A percentile compares a stretch with the other conserved stretches of the same genome.
Evolutionary conservation across 2,797 vertebrate genomes (phyloP).

Genomic region (Passerculus sandwichensis): DNA sequence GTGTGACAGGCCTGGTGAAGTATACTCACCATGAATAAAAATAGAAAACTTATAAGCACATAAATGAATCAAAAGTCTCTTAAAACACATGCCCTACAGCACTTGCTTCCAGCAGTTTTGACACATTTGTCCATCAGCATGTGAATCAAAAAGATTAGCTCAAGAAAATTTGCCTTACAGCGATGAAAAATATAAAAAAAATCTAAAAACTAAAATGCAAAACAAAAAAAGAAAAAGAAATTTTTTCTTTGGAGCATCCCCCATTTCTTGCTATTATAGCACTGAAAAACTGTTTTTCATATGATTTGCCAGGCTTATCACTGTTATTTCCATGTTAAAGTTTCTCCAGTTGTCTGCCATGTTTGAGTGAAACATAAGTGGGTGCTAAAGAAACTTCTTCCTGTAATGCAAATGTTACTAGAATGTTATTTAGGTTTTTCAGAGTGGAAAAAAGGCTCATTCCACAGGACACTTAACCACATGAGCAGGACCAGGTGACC

Average conservation of each 20-base stretch:
- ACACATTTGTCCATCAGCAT: constrained; percentile 29
- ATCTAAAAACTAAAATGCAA: neutral
- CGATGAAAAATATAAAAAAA: neutral
- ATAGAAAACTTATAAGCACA: neutral
- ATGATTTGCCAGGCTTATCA: neutral
- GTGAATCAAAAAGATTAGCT: constrained; percentile 21
- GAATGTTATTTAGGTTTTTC: constrained; percentile 19
- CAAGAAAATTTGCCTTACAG: constrained; percentile 23
- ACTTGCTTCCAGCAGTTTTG: constrained; percentile 18
- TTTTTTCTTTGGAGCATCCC: constrained; percentile 1
- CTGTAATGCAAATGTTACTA: neutral
- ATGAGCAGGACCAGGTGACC: neutral
- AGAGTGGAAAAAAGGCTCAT: neutral
- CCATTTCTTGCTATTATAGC: neutral
- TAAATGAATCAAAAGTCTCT: constrained; percentile 28
- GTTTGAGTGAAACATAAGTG: constrained; percentile 8
- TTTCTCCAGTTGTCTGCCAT: constrained; percentile 30
- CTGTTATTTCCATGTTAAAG: neutral
- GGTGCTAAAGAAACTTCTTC: constrained; percentile 2
- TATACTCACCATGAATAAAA: constrained; percentile 1
- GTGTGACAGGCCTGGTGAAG: neutral
- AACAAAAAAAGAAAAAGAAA: neutral
- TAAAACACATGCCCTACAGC: constrained; percentile 37
- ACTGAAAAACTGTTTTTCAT: neutral
- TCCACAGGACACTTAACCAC: neutral